Percentiles rank a stretch among this genome's conserved stretches.
Evolutionary conservation across 2,888 invertebrate genomes (phyloP).

Genomic region (Proisotoma minuta): DNA sequence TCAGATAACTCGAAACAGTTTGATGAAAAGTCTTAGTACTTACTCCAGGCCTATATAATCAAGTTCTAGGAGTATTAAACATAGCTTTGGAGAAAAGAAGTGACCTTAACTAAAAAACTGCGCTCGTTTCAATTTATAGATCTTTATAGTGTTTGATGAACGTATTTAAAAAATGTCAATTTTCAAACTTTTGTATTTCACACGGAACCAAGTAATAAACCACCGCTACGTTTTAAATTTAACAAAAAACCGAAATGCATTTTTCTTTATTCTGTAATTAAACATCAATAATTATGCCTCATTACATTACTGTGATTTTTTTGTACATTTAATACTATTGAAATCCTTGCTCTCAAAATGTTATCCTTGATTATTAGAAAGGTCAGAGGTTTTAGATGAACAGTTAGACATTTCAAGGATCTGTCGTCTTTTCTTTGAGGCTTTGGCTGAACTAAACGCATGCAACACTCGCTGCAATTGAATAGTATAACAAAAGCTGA

Average conservation of each 20-base stretch:
- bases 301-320: too few species aligned
- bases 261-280: background rate
- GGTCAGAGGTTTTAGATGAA: too few species aligned
- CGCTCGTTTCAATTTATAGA: slow-evolving; percentile 15
- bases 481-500: too few species aligned
- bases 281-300: background rate
- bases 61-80: slow-evolving; percentile 10
- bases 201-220: slow-evolving; percentile 16
- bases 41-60: slow-evolving; percentile 11
- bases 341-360: too few species aligned
- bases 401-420: slow-evolving; percentile 3
- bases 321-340: too few species aligned
- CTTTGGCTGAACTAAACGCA: too few species aligned
- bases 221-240: slow-evolving; percentile 15
- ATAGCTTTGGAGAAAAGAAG: slow-evolving; percentile 18
- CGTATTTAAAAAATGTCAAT: slow-evolving; percentile 17
- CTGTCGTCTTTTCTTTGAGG: too few species aligned
- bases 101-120: slow-evolving; percentile 15
- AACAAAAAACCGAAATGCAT: background rate
- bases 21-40: slow-evolving; percentile 15
- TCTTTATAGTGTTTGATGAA: slow-evolving; percentile 13
- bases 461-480: too few species aligned
- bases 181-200: slow-evolving; percentile 19
- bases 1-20: slow-evolving; percentile 17
- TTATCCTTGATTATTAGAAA: too few species aligned